Evolutionary conservation across 2,888 invertebrate species (phyloP).

Genomic region (Schrankia costaestrigalis): DNA sequence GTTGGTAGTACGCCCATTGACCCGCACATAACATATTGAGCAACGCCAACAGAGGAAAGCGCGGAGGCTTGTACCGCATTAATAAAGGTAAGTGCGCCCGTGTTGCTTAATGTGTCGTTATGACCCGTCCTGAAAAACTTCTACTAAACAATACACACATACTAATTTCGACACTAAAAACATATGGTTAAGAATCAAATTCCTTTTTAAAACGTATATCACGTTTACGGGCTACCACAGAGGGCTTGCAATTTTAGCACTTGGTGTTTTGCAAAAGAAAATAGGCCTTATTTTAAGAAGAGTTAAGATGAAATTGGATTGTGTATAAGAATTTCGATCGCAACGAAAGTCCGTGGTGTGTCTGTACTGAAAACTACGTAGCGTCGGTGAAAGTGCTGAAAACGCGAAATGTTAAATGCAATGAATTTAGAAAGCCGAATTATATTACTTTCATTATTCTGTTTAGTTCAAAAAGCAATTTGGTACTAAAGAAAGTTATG

Average conservation of each 20-base stretch:
- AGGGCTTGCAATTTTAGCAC: slow-evolving; percentile 59
- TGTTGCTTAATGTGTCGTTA: slow-evolving; percentile 75
- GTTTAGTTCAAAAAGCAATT: slow-evolving; percentile 2
- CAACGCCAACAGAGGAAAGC: slow-evolving; percentile 43
- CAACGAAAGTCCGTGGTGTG: slow-evolving; percentile 37
- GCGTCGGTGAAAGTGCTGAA: slow-evolving; percentile 50
- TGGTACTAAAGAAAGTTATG: no score
- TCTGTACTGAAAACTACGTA: slow-evolving; percentile 49
- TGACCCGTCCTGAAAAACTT: slow-evolving; percentile 72
- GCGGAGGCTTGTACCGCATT: slow-evolving; percentile 70
- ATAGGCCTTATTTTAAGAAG: slow-evolving; percentile 41
- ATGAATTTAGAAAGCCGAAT: slow-evolving; percentile 31
- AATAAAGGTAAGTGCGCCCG: slow-evolving; percentile 73
- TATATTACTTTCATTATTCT: slow-evolving; percentile 18
- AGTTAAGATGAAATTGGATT: slow-evolving; percentile 32
- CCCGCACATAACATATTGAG: slow-evolving; percentile 48
- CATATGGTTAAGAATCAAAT: slow-evolving; percentile 35
- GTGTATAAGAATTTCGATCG: slow-evolving; percentile 44
- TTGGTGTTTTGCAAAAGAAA: slow-evolving; percentile 36
- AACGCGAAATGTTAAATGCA: slow-evolving; percentile 38
- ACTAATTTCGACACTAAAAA: slow-evolving; percentile 35
- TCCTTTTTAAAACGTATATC: slow-evolving; percentile 30
- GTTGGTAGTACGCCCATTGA: slow-evolving; percentile 43
- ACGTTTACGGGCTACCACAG: slow-evolving; percentile 57
- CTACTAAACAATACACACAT: slow-evolving; percentile 36